These are phyloP conservation scores for Tenthredo distinguenda DNA, from an alignment of 2,888 invertebrate genomes.

Conservation along the genomic window DNA sequence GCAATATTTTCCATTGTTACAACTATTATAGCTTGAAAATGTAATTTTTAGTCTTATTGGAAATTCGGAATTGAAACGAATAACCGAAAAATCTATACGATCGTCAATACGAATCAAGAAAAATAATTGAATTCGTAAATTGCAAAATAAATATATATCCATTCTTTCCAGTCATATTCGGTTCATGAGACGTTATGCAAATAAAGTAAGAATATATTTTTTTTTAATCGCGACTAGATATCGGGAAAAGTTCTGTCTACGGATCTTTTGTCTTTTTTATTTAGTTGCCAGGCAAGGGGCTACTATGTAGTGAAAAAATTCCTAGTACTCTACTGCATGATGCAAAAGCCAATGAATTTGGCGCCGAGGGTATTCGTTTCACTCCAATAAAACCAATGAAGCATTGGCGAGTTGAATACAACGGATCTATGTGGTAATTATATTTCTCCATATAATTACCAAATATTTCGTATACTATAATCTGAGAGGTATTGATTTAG, in stretches of 20 bases:
- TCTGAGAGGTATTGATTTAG: background rate
- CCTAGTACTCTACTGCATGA: constrained; percentile 85
- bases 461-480: background rate
- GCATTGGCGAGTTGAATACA: constrained; percentile 85
- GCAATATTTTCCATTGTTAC: background rate
- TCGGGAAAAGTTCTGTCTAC: background rate
- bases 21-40: background rate
- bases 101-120: background rate
- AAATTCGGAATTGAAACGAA: constrained; percentile 2
- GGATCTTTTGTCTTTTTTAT: constrained; percentile 53
- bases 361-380: constrained; percentile 86
- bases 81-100: background rate
- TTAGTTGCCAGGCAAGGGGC: constrained; percentile 85
- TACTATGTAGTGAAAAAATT: constrained; percentile 84
- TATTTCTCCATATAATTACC: background rate
- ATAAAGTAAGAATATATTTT: constrained; percentile 39
- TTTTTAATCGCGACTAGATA: constrained; percentile 54
- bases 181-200: background rate
- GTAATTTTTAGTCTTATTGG: background rate
- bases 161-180: background rate
- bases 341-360: constrained; percentile 81
- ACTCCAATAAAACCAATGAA: constrained; percentile 87
- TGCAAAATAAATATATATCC: background rate
- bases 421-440: constrained; percentile 84
- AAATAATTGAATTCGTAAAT: background rate